Base-by-base conservation (phyloP, 2,113 vertebrate genomes). In the Catharus fuscescens region DNA sequence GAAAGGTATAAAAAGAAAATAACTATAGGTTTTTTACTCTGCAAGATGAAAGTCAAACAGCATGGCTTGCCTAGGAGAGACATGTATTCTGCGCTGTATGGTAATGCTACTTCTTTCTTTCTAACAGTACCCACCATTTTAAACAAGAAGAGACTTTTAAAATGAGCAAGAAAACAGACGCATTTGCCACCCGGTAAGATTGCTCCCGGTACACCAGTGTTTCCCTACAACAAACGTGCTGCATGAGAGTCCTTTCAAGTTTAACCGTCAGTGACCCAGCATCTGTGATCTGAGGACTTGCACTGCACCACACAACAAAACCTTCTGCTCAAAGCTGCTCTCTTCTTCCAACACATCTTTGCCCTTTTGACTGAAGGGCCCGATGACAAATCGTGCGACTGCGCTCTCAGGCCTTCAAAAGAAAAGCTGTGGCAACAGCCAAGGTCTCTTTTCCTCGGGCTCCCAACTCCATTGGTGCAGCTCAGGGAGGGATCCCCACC, bases 21-120 rank as follows among this genome's bases (percentile, higher is more conserved):
- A 95, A 81, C 86, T 71, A 71, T 25, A 83, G 85, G 89, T 70
- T 90, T 95, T 96, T 66, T 40, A 66, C 45, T 93, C 42, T 60
- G 74, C 84, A 95, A 97, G 94, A 86, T 81, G 88, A 97, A 97
- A 97, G 73, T 34, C 80, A 76, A 93, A 64, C 59, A 77, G 36
- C 6, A 1, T 45, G 91, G 50, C n/a, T 93, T 93, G 65, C 74
- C 70, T 80, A 32, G 34, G n/a, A 94, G 73, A 96, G 66, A 69
- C 34, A 18, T 12, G 15, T 57, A 48, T 69, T 82, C 64, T 52
- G 53, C 0, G 0, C 93, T 80, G 52, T 38, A 83, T 56, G 52
- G 76, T 79, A 82, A 82, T 62, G 40, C 40, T 76, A 23, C 48
- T 88, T 79, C 67, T 60, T 84, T 93, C 85, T 80, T 66, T 44